Conservation (phyloP, 2,888 invertebrate species). For the Itoplectis maculator region DNA sequence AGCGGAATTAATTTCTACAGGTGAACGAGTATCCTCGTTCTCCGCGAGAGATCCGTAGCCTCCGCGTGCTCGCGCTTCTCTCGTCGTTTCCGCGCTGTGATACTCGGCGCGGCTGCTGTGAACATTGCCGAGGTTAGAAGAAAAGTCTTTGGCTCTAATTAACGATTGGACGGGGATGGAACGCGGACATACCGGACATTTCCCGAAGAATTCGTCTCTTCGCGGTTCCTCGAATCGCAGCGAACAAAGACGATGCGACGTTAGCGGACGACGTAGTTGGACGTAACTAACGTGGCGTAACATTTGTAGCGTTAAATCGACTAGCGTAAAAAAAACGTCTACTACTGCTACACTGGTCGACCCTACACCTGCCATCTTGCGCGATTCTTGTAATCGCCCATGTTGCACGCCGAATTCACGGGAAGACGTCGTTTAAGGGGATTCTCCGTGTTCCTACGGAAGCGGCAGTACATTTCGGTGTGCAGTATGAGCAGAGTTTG, state of each 20-base stretch:
- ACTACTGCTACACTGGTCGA: conserved; percentile 6
- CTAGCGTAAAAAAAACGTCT: no score
- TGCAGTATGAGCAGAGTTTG: conserved; percentile 55
- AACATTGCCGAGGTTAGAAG: conserved; percentile 41
- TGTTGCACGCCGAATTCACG: conserved; percentile 33
- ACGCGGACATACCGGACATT: conserved; percentile 25
- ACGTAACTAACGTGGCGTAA: conserved; percentile 20
- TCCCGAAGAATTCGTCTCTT: conserved; percentile 33
- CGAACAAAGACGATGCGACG: conserved; percentile 19
- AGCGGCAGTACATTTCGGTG: conserved; percentile 42
- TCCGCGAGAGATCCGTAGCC: background rate
- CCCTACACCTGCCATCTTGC: background rate
- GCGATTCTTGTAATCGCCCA: conserved; percentile 48
- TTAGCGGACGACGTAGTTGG: conserved; percentile 27
- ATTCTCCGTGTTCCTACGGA: conserved; percentile 24
- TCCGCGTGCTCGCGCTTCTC: conserved; percentile 14
- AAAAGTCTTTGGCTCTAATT: conserved; percentile 55
- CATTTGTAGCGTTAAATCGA: no score
- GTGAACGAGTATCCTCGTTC: conserved; percentile 61
- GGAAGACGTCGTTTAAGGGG: conserved; percentile 45
- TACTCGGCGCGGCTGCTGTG: conserved; percentile 29
- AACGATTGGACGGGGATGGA: conserved; percentile 44
- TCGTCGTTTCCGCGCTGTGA: conserved; percentile 3
- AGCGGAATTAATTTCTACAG: conserved; percentile 71
- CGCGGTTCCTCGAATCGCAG: conserved; percentile 19